Base-by-base conservation (phyloP, 2,888 invertebrate genomes). In the Lithophane leautieri region DNA sequence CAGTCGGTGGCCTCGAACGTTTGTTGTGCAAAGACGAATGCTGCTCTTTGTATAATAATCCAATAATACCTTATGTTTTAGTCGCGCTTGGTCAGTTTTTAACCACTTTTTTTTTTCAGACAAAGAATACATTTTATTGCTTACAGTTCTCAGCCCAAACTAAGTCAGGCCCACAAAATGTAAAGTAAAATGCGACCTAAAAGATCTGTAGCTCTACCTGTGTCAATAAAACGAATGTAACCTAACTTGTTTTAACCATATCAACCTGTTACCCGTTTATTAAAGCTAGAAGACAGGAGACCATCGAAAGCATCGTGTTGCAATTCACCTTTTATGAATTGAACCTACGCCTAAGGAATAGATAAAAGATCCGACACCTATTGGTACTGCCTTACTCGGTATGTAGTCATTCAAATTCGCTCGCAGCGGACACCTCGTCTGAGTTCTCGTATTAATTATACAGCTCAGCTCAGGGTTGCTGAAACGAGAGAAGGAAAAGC, bases 401-500 rank as follows among this genome's bases (percentile, higher is more conserved):
- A 2, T 47, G 47, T 22, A 52, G 22, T 52, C 16, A 25, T 58
- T 58, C 63, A 52, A 25, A 16, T 25, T 34, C 25, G 34, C 78
- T 78, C 52, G 78, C 78, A 65, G 42, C 25, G 56, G 63, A 58
- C 78, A 70, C 63, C 78, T 63, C 63, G 34, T 22, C 44, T 9
- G 19, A 60, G 25, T 63, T 77, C 12, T 22, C 78, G 22, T 70
- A 62, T 58, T 77, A 34, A 77, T 77, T 77, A 56, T 52, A 63
- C 42, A 58, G 42, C 9, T 16, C 7, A 34, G 0, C 3, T 16
- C 47, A 77, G 70, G 78, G 56, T 12, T 74, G 54, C 11, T 8
- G 25, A 42, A 28, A 44, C n/a, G 6, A 42, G 63, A 63, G 16
- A 63, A 63, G 42, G 22, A 63, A n/a, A 62, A 8, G n/a, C 14